phyloP scores from a whole-genome alignment of 2,113 vertebrate species.

The Strix uralensis region DNA sequence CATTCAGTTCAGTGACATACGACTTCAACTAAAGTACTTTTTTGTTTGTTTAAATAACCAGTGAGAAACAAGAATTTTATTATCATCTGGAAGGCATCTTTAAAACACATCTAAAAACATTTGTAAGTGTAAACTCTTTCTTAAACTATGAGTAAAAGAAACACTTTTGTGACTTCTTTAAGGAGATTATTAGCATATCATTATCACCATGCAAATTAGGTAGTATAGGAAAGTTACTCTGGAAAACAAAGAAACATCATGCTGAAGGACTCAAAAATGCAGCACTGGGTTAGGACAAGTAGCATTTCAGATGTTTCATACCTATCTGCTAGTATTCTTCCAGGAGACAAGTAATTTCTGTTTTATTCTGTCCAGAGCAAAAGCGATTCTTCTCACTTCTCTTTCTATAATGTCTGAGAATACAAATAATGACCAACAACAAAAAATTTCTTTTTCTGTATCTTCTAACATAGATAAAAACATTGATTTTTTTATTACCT shows the following conservation, averaged over 20 bases:
- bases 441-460: background rate
- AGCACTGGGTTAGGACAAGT: background rate
- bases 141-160: background rate
- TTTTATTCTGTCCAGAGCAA: background rate
- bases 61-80: background rate
- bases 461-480: background rate
- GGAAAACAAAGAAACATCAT: background rate
- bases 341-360: background rate
- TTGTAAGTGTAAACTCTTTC: background rate
- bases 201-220: background rate
- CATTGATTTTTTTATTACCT: background rate
- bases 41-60: background rate
- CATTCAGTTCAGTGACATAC: background rate
- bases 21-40: background rate
- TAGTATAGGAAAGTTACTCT: background rate
- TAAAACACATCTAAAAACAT: background rate
- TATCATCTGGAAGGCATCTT: background rate
- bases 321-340: background rate
- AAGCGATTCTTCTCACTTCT: background rate
- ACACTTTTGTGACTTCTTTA: background rate
- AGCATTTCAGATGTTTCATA: background rate
- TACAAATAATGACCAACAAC: background rate
- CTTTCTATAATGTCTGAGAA: background rate
- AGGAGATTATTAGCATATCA: background rate
- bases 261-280: background rate